Evolutionary conservation across 1,140 invertebrate species (phyloP).

Genomic region (Calephelis nemesis): DNA sequence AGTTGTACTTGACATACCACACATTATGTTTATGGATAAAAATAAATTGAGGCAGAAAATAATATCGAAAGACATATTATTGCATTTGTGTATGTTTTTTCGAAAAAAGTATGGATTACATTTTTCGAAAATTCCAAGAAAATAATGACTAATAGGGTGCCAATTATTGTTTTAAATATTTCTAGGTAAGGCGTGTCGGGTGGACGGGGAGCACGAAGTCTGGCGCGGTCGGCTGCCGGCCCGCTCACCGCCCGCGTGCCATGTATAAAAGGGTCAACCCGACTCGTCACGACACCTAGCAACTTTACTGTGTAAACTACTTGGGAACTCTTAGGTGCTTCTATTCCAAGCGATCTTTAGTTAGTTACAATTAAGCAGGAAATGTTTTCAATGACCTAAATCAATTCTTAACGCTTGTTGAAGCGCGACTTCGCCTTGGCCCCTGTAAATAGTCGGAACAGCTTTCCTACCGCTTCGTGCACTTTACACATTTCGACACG

Average conservation of each 20-base stretch:
- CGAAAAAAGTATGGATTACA: too few relatives aligned
- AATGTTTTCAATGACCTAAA: conserved; percentile 34
- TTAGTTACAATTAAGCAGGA: conserved; percentile 38
- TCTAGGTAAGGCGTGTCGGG: conserved; percentile 58
- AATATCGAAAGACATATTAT: too few relatives aligned
- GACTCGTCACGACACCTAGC: conserved; percentile 24
- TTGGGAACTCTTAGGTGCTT: conserved; percentile 47
- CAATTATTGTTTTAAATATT: conserved; percentile 24
- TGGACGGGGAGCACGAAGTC: conserved; percentile 40
- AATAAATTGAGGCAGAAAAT: too few relatives aligned
- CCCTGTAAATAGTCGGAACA: conserved; percentile 54
- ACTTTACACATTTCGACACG: conserved; percentile 63
- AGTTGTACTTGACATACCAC: too few relatives aligned
- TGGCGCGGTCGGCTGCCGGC: conserved; percentile 61
- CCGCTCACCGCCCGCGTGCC: conserved; percentile 63
- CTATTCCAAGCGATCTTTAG: conserved; percentile 37
- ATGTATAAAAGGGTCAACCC: conserved; percentile 49
- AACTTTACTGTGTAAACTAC: conserved; percentile 23
- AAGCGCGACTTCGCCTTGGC: conserved; percentile 40
- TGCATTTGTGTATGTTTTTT: too few relatives aligned
- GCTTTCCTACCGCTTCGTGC: conserved; percentile 59
- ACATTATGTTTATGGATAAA: too few relatives aligned
- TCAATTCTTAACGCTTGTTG: conserved; percentile 49
- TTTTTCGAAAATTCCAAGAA: too few relatives aligned
- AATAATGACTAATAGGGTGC: too few relatives aligned